Evolutionary conservation across 2,797 vertebrate genomes (phyloP).

Genomic region (Clarias laeviceps): DNA sequence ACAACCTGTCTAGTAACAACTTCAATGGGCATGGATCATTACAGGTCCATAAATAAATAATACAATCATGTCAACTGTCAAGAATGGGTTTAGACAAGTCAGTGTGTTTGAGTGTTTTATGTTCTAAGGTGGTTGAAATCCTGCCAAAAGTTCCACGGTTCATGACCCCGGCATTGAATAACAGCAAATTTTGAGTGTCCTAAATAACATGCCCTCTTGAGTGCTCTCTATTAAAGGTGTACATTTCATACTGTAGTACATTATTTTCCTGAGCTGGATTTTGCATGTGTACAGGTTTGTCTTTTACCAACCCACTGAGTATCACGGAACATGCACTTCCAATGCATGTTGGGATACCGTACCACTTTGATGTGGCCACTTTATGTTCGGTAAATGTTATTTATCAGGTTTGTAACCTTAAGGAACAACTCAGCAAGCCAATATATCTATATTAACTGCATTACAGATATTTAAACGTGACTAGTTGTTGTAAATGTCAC

Average conservation of each 20-base stretch:
- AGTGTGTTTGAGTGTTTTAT: conserved; percentile 20
- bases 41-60: conserved; percentile 23
- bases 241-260: conserved; percentile 53
- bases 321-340: conserved; percentile 53
- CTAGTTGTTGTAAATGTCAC: conserved; percentile 83
- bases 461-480: conserved; percentile 72
- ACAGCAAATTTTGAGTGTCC: conserved; percentile 24
- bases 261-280: conserved; percentile 42
- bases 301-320: conserved; percentile 52
- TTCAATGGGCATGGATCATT: background rate
- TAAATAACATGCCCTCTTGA: conserved; percentile 17
- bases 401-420: conserved; percentile 76
- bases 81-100: conserved; percentile 38
- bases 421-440: conserved; percentile 69
- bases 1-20: background rate
- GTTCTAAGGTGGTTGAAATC: conserved; percentile 30
- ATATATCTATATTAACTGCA: conserved; percentile 73
- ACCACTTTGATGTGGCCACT: conserved; percentile 45
- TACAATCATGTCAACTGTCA: conserved; percentile 29
- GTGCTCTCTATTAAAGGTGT: conserved; percentile 41
- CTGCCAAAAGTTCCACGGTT: conserved; percentile 32
- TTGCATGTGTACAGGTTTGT: conserved; percentile 52
- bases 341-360: conserved; percentile 61
- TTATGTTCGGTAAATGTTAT: conserved; percentile 70
- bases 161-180: conserved; percentile 12